Evolutionary conservation across 2,797 vertebrate genomes (phyloP).

Genomic region (Microctenopoma steveboyesi): DNA sequence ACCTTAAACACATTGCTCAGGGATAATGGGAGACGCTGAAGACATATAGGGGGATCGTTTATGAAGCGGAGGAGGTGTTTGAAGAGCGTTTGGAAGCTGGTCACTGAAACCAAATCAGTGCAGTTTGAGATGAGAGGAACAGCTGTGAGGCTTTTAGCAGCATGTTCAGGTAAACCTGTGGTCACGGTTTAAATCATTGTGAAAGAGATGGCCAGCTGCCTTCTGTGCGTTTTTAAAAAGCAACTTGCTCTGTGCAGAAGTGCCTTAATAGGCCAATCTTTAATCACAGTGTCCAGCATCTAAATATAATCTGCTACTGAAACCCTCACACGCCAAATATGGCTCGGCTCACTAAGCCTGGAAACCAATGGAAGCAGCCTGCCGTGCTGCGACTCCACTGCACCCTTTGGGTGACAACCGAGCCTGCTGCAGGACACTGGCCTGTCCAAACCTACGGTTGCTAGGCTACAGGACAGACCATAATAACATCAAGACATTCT

Average conservation of each 20-base stretch:
- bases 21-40: slow-evolving; percentile 45
- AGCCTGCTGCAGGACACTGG: slow-evolving; percentile 6
- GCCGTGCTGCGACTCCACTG: background rate
- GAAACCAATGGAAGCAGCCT: slow-evolving; percentile 44
- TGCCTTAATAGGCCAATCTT: slow-evolving; percentile 15
- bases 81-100: slow-evolving; percentile 2
- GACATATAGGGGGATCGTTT: slow-evolving; percentile 1
- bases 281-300: slow-evolving; percentile 24
- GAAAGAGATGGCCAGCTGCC: too few species aligned
- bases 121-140: slow-evolving; percentile 3
- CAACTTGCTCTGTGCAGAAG: background rate
- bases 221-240: too few species aligned
- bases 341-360: slow-evolving; percentile 33
- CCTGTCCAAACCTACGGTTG: slow-evolving; percentile 22
- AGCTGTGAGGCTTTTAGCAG: background rate
- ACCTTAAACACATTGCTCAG: slow-evolving; percentile 39
- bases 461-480: slow-evolving; percentile 46
- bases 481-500: slow-evolving; percentile 15
- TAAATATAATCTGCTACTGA: slow-evolving; percentile 66
- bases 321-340: slow-evolving; percentile 49
- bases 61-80: slow-evolving; percentile 22
- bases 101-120: background rate
- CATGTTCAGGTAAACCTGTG: background rate
- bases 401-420: slow-evolving; percentile 35
- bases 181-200: too few species aligned